Evolutionary conservation across 2,797 vertebrate genomes (phyloP), one percentile per base, ranked within the genome.

Genomic region (Xiphorhynchus erythropygius): DNA sequence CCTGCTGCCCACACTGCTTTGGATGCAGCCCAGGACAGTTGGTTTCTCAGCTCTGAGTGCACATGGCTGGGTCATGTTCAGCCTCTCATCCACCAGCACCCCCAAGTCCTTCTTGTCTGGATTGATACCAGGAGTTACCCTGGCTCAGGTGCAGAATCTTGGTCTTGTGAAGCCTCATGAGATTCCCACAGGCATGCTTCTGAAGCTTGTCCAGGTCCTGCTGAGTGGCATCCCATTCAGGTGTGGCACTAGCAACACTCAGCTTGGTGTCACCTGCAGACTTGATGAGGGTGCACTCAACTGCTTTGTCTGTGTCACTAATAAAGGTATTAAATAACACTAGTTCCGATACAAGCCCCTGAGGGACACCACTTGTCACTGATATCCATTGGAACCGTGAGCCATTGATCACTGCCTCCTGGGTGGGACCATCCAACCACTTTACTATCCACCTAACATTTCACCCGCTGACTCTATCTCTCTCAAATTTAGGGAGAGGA

Each of bases 371-470:
- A 8, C 22, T 68, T 56, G 32, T 56, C 33, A 28, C 32, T 30
- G 32, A 7, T n/a, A 13, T 56, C 27, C 27, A 5, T 4, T 32
- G 27, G 5, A 30, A n/a, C 32, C 4, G 17, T 32, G 64, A 50
- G 11, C 24, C 10, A 3, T 12, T 64, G 50, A 41, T 59, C 21
- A 27, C 0, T 0, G 10, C n/a, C n/a, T 28, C 42, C 28, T 57
- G n/a, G 23, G 3, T 56, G 21, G n/a, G n/a, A 16, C 15, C 2
- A 4, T 32, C 37, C 44, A 44, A 2, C 8, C 2, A 19, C 22
- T 18, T 83, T 28, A 7, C 25, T n/a, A 2, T 23, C 21, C 5
- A 13, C 7, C 25, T 21, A 12, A 25, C 42, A 30, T 10, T 30
- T n/a, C 3, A 22, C 1, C 15, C 57, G 27, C 13, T 19, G 33